phyloP scores from a whole-genome alignment of 2,888 invertebrate genomes.

The Platynereis dumerilii region DNA sequence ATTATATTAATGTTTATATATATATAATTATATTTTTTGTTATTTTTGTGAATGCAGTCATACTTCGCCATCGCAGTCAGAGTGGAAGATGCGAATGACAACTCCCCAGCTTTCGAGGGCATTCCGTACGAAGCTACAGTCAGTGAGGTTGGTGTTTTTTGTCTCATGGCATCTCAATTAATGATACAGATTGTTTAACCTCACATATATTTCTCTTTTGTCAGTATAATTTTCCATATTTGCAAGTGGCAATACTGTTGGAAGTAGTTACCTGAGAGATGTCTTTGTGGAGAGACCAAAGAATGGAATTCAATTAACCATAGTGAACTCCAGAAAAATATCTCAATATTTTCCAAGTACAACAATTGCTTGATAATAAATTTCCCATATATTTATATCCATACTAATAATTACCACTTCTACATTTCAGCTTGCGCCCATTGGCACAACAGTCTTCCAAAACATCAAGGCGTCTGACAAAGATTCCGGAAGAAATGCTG shows the following conservation, averaged over 20 bases:
- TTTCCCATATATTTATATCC: not conserved
- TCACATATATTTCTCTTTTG: no score
- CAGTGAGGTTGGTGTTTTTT: slow-evolving; percentile 30
- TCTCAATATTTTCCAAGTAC: no score
- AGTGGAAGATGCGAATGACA: slow-evolving; percentile 36
- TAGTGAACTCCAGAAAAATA: no score
- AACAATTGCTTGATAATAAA: no score
- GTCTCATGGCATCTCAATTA: not conserved
- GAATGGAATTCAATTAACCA: no score
- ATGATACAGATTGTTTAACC: not conserved
- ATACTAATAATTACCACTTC: not conserved
- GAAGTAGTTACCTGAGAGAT: no score
- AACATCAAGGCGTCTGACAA: slow-evolving; percentile 44
- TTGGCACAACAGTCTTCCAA: slow-evolving; percentile 32
- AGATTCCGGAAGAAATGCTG: slow-evolving; percentile 38
- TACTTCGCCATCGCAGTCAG: slow-evolving; percentile 22
- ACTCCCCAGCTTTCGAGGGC: slow-evolving; percentile 31
- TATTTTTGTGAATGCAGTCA: no score
- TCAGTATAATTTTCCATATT: no score
- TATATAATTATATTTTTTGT: no score
- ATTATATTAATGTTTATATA: no score
- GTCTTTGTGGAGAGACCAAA: no score
- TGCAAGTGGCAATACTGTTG: no score
- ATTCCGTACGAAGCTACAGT: slow-evolving; percentile 31
- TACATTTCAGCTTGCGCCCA: slow-evolving; percentile 31